Conservation (phyloP, 2,888 invertebrate species). For the Aleiodes testaceus region DNA sequence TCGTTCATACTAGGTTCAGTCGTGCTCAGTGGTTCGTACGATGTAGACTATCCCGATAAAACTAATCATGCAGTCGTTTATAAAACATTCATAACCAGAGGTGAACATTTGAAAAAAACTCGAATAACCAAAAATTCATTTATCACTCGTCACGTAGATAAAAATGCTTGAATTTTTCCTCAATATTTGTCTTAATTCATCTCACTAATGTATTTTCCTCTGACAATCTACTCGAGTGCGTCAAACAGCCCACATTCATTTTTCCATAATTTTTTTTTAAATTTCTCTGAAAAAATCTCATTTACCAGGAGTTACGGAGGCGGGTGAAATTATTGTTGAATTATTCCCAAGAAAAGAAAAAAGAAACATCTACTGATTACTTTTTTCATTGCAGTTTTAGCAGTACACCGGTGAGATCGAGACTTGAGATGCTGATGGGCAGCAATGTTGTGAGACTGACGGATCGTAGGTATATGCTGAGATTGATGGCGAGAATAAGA, state of each 20-base stretch:
- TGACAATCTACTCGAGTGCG: no score
- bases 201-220: no score
- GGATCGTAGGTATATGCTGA: slow-evolving; percentile 80
- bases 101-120: not conserved
- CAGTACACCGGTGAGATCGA: slow-evolving; percentile 78
- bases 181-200: no score
- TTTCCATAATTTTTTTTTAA: not conserved
- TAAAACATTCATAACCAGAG: no score
- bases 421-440: slow-evolving; percentile 82
- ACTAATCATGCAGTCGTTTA: not conserved
- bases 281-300: not conserved
- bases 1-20: slow-evolving; percentile 47
- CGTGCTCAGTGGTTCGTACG: slow-evolving; percentile 39
- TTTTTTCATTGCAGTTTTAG: slow-evolving; percentile 75
- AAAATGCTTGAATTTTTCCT: not conserved
- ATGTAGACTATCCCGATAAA: slow-evolving; percentile 22
- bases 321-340: not conserved
- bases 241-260: no score
- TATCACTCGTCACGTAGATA: not conserved
- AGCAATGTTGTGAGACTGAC: slow-evolving; percentile 80
- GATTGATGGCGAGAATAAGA: slow-evolving; percentile 77
- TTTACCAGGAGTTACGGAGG: not conserved
- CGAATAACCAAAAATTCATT: not conserved
- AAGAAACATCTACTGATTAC: not conserved
- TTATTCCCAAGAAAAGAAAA: not conserved